Percentiles rank a stretch among this genome's conserved stretches.
These are phyloP conservation scores for Syncerus caffer DNA, from an alignment of 2,797 vertebrate genomes.

Conservation along the genomic window DNA sequence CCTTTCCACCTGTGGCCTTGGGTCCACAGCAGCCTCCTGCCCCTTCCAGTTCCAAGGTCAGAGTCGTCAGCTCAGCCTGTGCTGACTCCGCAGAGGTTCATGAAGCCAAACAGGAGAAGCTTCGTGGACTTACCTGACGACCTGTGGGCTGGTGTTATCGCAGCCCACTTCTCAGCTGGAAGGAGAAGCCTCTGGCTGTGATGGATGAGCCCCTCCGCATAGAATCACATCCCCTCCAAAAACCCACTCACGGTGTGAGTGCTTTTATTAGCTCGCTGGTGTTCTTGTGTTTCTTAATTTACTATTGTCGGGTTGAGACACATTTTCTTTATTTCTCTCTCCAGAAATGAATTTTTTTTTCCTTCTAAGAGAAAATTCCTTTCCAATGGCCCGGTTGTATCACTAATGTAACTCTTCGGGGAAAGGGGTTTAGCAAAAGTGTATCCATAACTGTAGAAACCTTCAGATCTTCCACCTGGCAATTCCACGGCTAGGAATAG, in stretches of 20 bases:
- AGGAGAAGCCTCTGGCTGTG: background rate
- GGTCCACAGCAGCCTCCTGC: fast-evolving
- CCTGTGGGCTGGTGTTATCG: fast-evolving
- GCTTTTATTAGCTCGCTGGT: fast-evolving
- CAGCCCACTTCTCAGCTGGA: fast-evolving
- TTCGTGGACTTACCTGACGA: fast-evolving
- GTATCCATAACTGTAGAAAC: background rate
- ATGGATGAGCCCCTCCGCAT: fast-evolving
- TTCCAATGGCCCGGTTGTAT: fast-evolving
- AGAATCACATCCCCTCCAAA: fast-evolving
- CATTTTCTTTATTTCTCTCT: background rate
- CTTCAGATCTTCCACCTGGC: background rate
- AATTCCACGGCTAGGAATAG: fast-evolving
- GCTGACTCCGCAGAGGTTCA: fast-evolving
- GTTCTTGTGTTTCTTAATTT: fast-evolving
- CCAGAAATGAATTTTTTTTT: background rate
- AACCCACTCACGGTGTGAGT: fast-evolving
- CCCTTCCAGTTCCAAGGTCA: background rate
- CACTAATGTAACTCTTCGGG: fast-evolving
- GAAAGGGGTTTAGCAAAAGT: background rate
- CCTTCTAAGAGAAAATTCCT: background rate
- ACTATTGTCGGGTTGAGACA: background rate
- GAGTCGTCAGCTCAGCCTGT: too few species aligned
- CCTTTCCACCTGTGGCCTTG: fast-evolving
- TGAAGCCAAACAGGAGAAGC: too few species aligned